These are phyloP conservation scores for Bradypodion pumilum DNA, from an alignment of 2,797 vertebrate species.

Conservation along the genomic window DNA sequence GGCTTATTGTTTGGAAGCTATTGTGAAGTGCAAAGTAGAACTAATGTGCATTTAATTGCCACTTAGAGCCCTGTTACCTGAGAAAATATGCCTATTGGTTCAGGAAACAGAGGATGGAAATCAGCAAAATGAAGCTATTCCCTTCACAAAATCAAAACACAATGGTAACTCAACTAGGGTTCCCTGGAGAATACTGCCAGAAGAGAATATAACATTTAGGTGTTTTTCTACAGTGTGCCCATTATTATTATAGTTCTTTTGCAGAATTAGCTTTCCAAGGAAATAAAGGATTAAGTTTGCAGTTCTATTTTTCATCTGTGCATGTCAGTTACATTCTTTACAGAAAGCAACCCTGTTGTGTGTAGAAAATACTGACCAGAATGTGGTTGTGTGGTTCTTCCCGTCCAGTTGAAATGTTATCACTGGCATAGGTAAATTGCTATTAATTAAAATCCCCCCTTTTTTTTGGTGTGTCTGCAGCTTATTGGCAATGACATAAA, in stretches of 20 bases:
- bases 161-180: background rate
- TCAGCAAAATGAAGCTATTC: conserved; percentile 16
- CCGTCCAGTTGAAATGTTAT: too few relatives aligned
- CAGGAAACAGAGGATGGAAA: conserved; percentile 30
- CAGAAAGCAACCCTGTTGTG: too few relatives aligned
- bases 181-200: background rate
- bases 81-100: conserved; percentile 7
- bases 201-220: conserved; percentile 18
- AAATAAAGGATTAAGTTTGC: background rate
- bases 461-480: too few relatives aligned
- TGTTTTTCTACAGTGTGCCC: background rate
- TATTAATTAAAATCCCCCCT: too few relatives aligned
- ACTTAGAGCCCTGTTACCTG: background rate
- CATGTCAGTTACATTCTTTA: background rate
- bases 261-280: background rate
- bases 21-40: conserved; percentile 37
- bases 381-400: too few relatives aligned
- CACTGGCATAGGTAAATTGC: too few relatives aligned
- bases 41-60: conserved; percentile 41
- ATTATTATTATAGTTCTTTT: rapidly evolving
- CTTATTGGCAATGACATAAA: too few relatives aligned
- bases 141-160: background rate
- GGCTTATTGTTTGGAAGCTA: conserved; percentile 17
- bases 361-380: too few relatives aligned
- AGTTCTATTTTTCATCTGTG: background rate